Base-by-base conservation (phyloP, 1,140 invertebrate genomes). In the Anadara kagoshimensis region DNA sequence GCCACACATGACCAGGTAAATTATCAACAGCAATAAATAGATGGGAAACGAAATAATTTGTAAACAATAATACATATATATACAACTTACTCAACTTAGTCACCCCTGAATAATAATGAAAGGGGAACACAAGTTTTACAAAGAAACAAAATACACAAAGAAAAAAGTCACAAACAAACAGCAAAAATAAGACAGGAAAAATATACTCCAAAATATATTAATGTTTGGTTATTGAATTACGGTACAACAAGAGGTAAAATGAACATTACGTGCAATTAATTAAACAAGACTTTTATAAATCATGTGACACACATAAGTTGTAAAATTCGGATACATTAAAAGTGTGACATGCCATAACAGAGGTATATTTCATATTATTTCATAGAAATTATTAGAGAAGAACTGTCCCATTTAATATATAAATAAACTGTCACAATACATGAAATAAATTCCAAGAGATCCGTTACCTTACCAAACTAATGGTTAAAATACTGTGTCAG, bases 91-190 rank as follows among this genome's bases (percentile, higher is more conserved):
- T 69, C 26, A 73, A 69, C 57, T 68, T 73, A 59, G 58, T 66
- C 51, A 80, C 83, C 72, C 85, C 86, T 87, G 80, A 57, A 51
- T 71, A 71, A 75, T 36, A 36, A 71, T 73, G 71, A 68, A 76
- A 59, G 62, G 43, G 65, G 29, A 45, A 76, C 74, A 73, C 20
- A 47, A 65, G 67, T 66, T 36, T 63, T 64, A 68, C 64, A 69
- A 61, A 64, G 69, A 53, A 20, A 59, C 36, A 64, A 62, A 43
- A 53, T 22, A 59, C 45, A 41, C 54, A 43, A 57, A 47, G 49
- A 49, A 47, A 63, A 54, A 58, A 43, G 26, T 59, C 36, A 36
- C 54, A 66, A 11, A 68, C 26, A 29, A 74, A 36, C 29, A 36
- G 29, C 2, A 7, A 36, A 36, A n/a, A 51, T 54, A 54, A 59